phyloP scores from a whole-genome alignment of 2,888 invertebrate species.

The Hirudinaria manillensis region DNA sequence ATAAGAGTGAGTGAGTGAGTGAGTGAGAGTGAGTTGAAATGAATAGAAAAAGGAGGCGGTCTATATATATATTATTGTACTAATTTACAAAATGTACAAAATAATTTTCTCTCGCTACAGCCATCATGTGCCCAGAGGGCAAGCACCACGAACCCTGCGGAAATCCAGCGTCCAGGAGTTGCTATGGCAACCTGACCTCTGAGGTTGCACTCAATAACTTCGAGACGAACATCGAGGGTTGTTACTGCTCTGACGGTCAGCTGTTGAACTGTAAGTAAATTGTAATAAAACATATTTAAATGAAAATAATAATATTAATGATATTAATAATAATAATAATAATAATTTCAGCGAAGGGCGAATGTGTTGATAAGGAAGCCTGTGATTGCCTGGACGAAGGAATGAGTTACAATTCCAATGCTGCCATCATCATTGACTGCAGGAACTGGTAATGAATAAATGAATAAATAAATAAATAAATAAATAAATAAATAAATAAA shows the following conservation, averaged over 20 bases:
- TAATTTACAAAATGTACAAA: no score
- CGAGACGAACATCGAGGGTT: slow-evolving; percentile 19
- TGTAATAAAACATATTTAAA: background rate
- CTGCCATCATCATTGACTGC: slow-evolving; percentile 10
- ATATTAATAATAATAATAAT: no score
- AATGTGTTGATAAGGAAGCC: background rate
- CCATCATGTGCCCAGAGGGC: slow-evolving; percentile 29
- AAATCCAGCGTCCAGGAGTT: slow-evolving; percentile 7
- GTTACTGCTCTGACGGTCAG: slow-evolving; percentile 26
- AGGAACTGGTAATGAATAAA: background rate
- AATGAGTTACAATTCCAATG: background rate
- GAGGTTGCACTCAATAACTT: background rate
- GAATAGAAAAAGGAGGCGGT: no score
- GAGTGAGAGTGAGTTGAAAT: no score
- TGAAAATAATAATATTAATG: no score
- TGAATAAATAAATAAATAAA: background rate
- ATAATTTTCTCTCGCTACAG: no score
- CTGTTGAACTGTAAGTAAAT: slow-evolving; percentile 21
- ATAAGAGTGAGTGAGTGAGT: no score
- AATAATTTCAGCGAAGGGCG: slow-evolving; percentile 3
- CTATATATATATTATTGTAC: no score
- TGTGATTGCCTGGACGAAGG: slow-evolving; percentile 19
- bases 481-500: background rate
- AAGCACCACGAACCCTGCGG: slow-evolving; percentile 28
- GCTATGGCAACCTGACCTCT: background rate